Evolutionary conservation across 2,113 vertebrate species (phyloP).

Genomic region (Suncus etruscus): DNA sequence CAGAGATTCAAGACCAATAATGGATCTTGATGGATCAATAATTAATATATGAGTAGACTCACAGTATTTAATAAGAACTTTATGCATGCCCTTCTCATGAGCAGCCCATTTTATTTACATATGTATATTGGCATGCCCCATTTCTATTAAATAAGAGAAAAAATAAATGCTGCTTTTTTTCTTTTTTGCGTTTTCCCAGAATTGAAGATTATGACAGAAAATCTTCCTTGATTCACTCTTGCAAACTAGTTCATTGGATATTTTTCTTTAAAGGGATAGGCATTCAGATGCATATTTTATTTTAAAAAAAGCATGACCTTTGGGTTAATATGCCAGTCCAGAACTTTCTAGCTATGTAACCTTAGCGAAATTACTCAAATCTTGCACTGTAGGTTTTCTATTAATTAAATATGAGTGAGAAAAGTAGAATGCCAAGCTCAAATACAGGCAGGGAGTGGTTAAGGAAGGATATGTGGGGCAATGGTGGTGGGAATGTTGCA

Average conservation of each 20-base stretch:
- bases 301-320: not conserved
- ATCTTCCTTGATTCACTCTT: not conserved
- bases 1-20: not conserved
- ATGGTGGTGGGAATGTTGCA: too few species aligned
- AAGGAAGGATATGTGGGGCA: too few species aligned
- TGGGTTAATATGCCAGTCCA: not conserved
- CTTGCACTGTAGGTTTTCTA: not conserved
- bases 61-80: not conserved
- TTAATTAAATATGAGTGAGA: not conserved
- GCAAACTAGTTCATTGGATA: not conserved
- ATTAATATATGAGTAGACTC: not conserved
- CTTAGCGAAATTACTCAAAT: not conserved
- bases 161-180: rapidly evolving
- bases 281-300: not conserved
- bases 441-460: too few species aligned
- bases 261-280: not conserved
- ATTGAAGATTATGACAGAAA: not conserved
- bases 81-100: not conserved
- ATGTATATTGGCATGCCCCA: not conserved
- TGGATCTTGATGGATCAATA: not conserved
- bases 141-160: not conserved
- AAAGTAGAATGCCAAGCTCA: too few species aligned
- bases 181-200: not conserved
- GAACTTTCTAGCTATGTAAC: not conserved
- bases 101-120: too few species aligned